Evolutionary conservation across 2,888 invertebrate species (phyloP), one percentile per base, ranked within the genome.

Genomic region (Mesorhabditis spiculigera): DNA sequence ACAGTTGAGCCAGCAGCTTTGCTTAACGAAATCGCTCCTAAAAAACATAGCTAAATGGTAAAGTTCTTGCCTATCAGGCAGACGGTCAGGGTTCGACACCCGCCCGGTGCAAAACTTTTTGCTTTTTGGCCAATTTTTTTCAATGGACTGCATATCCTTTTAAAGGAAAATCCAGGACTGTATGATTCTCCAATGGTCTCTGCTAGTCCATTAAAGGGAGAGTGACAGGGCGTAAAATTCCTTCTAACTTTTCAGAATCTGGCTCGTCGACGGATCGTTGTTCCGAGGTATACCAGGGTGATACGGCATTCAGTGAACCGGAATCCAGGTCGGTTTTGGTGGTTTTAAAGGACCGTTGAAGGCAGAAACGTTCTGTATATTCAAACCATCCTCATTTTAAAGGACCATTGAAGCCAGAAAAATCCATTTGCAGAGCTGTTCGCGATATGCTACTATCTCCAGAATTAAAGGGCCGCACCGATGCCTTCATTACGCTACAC

Each of bases 401-500:
- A n/a, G n/a, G 10, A 50, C 0, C 58, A 3, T 13, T 50, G 58
- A 50, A 50, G 58, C 3, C n/a, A 50, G n/a, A n/a, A 50, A n/a
- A 10, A 50, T n/a, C 8, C 1, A 50, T 50, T 50, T 50, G 65
- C 69, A 73, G 81, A 66, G 85, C 85, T n/a, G 80, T 86, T 42
- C 72, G 84, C 10, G 81, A 86, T 73, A 80, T 78, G 68, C 71
- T 86, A 43, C 68, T 77, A 41, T 77, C 82, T 5, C 71, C 78
- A 1, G 83, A 82, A 66, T 50, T 85, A 45, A 66, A 71, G 43
- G 82, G 84, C 5, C 82, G 82, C 62, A 71, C 78, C 10, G 84
- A 86, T 65, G 85, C 81, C 5, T 86, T 85, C 72, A 79, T 86
- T 43, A 86, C 86, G 5, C 72, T 86, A 43, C 86, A 86, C 75